phyloP scores from a whole-genome alignment of 2,113 vertebrate species.

The Engraulis encrasicolus region DNA sequence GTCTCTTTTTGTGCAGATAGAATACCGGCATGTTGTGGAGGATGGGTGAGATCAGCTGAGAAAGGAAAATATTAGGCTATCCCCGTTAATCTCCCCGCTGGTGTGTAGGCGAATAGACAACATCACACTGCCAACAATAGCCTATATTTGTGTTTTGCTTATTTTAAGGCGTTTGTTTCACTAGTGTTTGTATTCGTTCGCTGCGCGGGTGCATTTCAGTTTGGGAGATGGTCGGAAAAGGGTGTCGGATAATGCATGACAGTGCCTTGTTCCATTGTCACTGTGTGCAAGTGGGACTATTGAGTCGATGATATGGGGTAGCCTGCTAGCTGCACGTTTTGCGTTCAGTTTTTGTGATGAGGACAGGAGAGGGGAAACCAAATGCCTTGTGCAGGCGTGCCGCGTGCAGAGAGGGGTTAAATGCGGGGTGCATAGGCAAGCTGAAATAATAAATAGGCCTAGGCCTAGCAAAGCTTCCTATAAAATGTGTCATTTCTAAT shows the following conservation, averaged over 20 bases:
- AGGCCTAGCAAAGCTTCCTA: too few relatives aligned
- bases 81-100: neutral
- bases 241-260: conserved; percentile 38
- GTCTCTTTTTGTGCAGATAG: conserved; percentile 53
- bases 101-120: neutral
- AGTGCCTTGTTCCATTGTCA: conserved; percentile 15
- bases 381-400: neutral
- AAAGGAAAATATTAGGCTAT: conserved; percentile 48
- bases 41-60: conserved; percentile 70
- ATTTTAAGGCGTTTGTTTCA: neutral
- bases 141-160: too few relatives aligned
- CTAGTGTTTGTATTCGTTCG: neutral
- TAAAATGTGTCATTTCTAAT: too few relatives aligned
- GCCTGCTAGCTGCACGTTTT: neutral
- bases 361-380: neutral
- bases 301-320: neutral
- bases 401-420: too few relatives aligned
- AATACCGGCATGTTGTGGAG: conserved; percentile 49
- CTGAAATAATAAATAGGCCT: too few relatives aligned
- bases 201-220: neutral
- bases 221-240: conserved; percentile 27
- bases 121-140: neutral
- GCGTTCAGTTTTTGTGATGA: neutral
- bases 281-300: neutral
- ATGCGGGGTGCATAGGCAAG: too few relatives aligned